Percentiles rank a stretch among this genome's conserved stretches.
These are phyloP conservation scores for Lissocephala sabroskyi DNA, from an alignment of 2,888 invertebrate species.

Conservation along the genomic window DNA sequence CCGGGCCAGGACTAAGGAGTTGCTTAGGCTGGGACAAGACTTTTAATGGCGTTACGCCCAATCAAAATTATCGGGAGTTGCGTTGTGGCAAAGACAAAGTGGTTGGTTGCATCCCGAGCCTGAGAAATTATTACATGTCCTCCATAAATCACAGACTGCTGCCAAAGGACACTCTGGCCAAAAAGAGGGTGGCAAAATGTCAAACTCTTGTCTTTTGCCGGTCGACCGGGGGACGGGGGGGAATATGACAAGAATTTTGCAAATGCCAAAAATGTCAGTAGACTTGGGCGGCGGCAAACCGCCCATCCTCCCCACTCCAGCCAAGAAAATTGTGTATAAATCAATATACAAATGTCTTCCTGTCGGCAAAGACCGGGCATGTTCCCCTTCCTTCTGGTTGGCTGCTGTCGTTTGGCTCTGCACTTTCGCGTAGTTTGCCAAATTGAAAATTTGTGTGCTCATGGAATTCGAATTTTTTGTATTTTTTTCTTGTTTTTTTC, in stretches of 20 bases:
- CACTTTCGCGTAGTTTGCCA: constrained; percentile 51
- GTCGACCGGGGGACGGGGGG: too few species aligned
- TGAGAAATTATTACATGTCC: background rate
- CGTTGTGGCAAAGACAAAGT: constrained; percentile 12
- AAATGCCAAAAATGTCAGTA: background rate
- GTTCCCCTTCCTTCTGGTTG: too few species aligned
- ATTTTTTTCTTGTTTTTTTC: too few species aligned
- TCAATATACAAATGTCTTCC: background rate
- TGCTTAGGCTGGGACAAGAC: too few species aligned
- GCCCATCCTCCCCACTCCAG: background rate
- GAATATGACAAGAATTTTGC: background rate
- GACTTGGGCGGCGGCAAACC: background rate
- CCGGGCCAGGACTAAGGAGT: too few species aligned
- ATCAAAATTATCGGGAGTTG: constrained; percentile 23
- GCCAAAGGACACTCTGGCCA: background rate
- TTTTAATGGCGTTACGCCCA: constrained; percentile 42
- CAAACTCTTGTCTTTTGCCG: background rate
- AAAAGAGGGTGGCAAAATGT: background rate
- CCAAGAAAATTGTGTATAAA: background rate
- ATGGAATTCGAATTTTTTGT: too few species aligned
- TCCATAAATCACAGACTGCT: constrained; percentile 2
- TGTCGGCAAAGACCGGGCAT: too few species aligned
- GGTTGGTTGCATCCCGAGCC: too few species aligned
- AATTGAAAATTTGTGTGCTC: constrained; percentile 52
- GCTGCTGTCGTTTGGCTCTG: constrained; percentile 5